Base-by-base conservation (phyloP, 2,888 invertebrate species). In the Phymatocera aterrima region DNA sequence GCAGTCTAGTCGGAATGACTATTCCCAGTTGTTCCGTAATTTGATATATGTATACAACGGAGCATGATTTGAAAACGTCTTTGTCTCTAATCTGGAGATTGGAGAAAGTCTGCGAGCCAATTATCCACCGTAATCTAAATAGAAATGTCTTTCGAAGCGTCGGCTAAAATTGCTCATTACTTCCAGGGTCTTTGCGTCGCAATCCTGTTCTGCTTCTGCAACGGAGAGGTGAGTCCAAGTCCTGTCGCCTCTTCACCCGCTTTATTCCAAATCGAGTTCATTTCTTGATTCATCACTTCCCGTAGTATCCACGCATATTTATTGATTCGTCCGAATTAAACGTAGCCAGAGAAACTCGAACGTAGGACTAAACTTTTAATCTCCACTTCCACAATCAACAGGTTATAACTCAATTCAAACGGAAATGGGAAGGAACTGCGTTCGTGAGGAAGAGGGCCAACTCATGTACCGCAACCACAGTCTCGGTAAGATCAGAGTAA, bases 191-290 rank as follows among this genome's bases (percentile, higher is more conserved):
- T 98, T 80, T 97, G 96, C 90, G 98, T 98, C 77, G 97, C 98
- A 48, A 94, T 96, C 81, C 93, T 98, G 74, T 97, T 97, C 92
- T 97, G 97, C 90, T 98, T 98, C 93, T 97, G 96, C 92, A 98
- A 98, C 90, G 97, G 97, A 83, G 98, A 98, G 94, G 98, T 98
- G 91, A 92, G 92, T 90, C 46, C 37, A 15, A 10, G 3, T 34
- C 18, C 6, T 4, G 12, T 6, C 6, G 18, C 2, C 37, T 64
- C n/a, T n/a, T n/a, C n/a, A n/a, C n/a, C n/a, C n/a, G n/a, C n/a
- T n/a, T n/a, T n/a, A n/a, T n/a, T 64, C 24, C 6, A 6, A 61
- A 37, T n/a, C 2, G 18, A 61, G 3, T 61, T 24, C 24, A 8
- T 2, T 28, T 57, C 2, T 24, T 24, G 28, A 37, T 64, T n/a